A percentile compares a stretch with the other conserved stretches of the same genome.
Evolutionary conservation across 2,888 invertebrate genomes (phyloP).

Genomic region (Pollenia angustigena): DNA sequence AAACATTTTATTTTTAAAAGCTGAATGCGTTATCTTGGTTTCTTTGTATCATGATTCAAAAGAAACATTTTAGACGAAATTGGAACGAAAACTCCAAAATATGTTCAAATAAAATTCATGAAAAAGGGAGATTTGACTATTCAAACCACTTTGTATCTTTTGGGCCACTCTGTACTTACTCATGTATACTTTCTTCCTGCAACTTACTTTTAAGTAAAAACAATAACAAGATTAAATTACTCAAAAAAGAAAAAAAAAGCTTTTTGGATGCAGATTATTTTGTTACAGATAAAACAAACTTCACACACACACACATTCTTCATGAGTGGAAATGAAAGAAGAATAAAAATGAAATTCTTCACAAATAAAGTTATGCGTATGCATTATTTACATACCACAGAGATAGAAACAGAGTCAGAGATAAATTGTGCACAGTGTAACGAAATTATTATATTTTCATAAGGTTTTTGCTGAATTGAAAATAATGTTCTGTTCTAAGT

Average conservation of each 20-base stretch:
- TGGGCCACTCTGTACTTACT: too few species aligned
- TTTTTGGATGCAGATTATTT: conserved; percentile 21
- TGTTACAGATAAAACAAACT: conserved; percentile 10
- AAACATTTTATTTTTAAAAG: too few species aligned
- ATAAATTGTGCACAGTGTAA: conserved; percentile 9
- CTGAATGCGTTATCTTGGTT: too few species aligned
- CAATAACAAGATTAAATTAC: conserved; percentile 50
- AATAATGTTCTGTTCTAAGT: too few species aligned
- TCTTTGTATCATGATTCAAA: too few species aligned
- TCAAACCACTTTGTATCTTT: too few species aligned
- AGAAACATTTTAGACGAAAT: too few species aligned
- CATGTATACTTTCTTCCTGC: background rate
- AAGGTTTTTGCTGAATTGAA: background rate
- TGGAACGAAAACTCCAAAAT: too few species aligned
- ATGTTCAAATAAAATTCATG: too few species aligned
- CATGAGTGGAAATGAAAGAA: background rate
- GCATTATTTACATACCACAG: conserved; percentile 55
- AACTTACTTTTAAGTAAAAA: conserved; percentile 31
- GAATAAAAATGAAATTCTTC: background rate
- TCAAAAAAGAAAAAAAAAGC: conserved; percentile 7
- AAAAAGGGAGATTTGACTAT: too few species aligned
- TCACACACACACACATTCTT: background rate
- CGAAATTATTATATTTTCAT: background rate
- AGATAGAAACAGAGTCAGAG: conserved; percentile 32
- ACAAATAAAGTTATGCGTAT: conserved; percentile 48